phyloP scores from a whole-genome alignment of 2,888 invertebrate genomes.

The Strigamia maritima region DNA sequence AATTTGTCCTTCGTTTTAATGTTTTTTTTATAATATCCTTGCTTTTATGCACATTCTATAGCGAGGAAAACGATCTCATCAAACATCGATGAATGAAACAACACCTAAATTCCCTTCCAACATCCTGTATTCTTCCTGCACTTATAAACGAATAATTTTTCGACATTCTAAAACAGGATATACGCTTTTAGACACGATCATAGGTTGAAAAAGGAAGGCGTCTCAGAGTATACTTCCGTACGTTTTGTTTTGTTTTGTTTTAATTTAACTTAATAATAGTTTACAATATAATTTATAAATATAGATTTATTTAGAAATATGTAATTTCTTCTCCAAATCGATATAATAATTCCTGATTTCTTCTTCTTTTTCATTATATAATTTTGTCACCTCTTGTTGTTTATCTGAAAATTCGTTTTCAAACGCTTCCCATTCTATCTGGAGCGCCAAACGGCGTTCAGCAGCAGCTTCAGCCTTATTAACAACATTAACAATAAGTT shows the following conservation, averaged over 20 bases:
- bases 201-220: background rate
- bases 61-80: conserved; percentile 15
- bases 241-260: background rate
- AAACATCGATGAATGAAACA: background rate
- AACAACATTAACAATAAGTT: background rate
- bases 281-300: background rate
- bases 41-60: background rate
- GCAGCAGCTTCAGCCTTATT: background rate
- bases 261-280: background rate
- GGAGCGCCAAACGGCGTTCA: background rate
- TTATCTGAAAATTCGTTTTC: background rate
- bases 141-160: background rate
- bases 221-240: background rate
- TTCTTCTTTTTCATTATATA: background rate
- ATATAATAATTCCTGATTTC: background rate
- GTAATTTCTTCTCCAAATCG: background rate
- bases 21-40: background rate
- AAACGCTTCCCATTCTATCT: background rate
- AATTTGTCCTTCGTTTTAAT: background rate
- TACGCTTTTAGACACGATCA: background rate
- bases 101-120: background rate
- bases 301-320: background rate
- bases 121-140: conserved; percentile 1
- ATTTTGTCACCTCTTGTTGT: background rate
- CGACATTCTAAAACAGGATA: background rate